Conservation (phyloP, 2,113 vertebrate genomes). For the Odobenus rosmarus region DNA sequence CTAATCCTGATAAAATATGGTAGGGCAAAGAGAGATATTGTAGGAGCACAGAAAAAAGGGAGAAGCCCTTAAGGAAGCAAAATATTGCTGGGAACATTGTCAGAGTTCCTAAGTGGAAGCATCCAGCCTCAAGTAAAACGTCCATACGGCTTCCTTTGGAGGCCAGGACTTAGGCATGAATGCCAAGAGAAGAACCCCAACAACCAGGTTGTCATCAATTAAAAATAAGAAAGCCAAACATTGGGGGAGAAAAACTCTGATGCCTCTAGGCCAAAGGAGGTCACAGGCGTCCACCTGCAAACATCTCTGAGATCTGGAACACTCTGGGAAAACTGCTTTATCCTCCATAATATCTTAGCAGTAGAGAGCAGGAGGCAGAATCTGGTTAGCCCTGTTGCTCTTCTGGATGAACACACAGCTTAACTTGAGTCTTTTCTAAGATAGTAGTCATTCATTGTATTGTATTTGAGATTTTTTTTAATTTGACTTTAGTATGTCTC, state of each 20-base stretch:
- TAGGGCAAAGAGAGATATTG: background rate
- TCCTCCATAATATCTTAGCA: background rate
- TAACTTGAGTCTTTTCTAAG: slow-evolving; percentile 27
- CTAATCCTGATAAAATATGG: background rate
- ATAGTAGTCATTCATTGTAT: background rate
- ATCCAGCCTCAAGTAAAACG: background rate
- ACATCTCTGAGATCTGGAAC: background rate
- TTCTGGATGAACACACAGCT: background rate
- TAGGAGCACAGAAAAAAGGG: background rate
- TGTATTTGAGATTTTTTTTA: background rate
- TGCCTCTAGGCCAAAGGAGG: background rate
- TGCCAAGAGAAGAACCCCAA: background rate
- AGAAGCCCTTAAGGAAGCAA: background rate
- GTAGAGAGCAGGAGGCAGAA: background rate
- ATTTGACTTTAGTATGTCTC: background rate
- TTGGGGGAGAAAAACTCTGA: background rate
- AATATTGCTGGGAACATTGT: background rate
- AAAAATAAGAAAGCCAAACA: background rate
- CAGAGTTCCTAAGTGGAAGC: background rate
- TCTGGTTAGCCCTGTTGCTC: no score
- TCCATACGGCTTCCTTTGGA: accelerated
- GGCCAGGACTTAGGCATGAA: background rate
- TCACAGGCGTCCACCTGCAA: background rate
- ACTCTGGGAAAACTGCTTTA: no score
- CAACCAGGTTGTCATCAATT: background rate